A percentile compares a stretch with the other conserved stretches of the same genome.
These are phyloP conservation scores for Ceratotherium simum DNA, from an alignment of 2,113 vertebrate genomes.

Conservation along the genomic window DNA sequence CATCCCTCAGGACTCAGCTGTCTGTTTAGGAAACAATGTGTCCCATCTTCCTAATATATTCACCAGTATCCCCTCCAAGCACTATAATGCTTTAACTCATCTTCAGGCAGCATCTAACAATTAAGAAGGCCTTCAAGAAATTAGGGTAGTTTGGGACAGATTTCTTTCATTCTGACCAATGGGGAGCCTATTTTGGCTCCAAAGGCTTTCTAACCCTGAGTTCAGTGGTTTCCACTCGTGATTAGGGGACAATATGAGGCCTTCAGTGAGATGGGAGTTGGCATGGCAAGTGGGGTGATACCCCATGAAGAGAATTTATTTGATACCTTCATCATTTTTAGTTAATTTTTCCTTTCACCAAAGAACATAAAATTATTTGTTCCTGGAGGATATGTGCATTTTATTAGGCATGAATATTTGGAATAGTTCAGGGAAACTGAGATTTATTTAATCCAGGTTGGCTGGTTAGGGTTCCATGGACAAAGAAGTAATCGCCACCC, in stretches of 20 bases:
- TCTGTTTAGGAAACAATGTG: neutral
- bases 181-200: neutral
- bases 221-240: neutral
- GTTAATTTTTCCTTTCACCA: slow-evolving; percentile 31
- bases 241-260: neutral
- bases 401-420: neutral
- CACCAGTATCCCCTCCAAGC: neutral
- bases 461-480: neutral
- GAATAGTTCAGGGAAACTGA: neutral
- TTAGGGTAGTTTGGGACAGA: neutral
- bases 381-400: neutral
- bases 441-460: neutral
- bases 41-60: neutral
- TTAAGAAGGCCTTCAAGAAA: slow-evolving; percentile 7
- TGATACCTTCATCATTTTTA: neutral
- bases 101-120: neutral
- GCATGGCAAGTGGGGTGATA: neutral
- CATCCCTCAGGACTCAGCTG: neutral
- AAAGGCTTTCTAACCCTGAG: neutral
- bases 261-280: neutral
- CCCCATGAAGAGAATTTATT: neutral
- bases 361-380: slow-evolving; percentile 4
- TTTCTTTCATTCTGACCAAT: neutral
- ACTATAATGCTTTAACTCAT: neutral
- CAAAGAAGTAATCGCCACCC: neutral